Evolutionary conservation across 2,888 invertebrate species (phyloP).

Genomic region (Conchocele bisecta): DNA sequence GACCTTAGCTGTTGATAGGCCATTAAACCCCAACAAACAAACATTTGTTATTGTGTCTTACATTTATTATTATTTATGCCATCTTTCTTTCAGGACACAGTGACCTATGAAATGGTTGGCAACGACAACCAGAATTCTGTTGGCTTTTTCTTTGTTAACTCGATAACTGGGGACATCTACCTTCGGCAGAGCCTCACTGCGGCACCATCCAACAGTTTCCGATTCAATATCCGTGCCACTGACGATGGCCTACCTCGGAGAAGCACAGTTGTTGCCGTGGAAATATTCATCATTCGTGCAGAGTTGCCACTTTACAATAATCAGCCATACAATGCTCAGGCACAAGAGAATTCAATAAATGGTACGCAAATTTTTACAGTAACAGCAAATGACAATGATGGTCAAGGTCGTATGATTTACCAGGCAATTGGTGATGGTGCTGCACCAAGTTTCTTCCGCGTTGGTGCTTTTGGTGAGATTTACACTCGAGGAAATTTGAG

Average conservation of each 20-base stretch:
- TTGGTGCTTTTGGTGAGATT: conserved; percentile 60
- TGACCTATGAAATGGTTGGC: conserved; percentile 50
- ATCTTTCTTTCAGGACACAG: conserved; percentile 49
- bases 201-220: conserved; percentile 49
- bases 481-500: conserved; percentile 57
- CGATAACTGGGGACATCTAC: conserved; percentile 55
- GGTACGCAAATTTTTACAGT: conserved; percentile 52
- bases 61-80: not conserved
- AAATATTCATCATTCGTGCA: conserved; percentile 56
- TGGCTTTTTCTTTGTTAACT: conserved; percentile 61
- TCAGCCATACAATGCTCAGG: conserved; percentile 25
- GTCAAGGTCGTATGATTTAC: conserved; percentile 64
- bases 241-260: conserved; percentile 57
- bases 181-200: conserved; percentile 59
- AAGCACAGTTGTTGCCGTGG: conserved; percentile 37
- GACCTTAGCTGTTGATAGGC: too few species aligned
- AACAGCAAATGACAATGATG: conserved; percentile 64
- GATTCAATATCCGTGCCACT: conserved; percentile 64
- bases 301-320: conserved; percentile 46
- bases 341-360: conserved; percentile 52
- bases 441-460: conserved; percentile 71
- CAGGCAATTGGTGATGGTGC: conserved; percentile 68
- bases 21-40: too few species aligned
- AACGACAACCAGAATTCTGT: conserved; percentile 36
- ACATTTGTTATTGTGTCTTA: not conserved